phyloP scores from a whole-genome alignment of 2,888 invertebrate genomes.

The Anthophora plumipes region DNA sequence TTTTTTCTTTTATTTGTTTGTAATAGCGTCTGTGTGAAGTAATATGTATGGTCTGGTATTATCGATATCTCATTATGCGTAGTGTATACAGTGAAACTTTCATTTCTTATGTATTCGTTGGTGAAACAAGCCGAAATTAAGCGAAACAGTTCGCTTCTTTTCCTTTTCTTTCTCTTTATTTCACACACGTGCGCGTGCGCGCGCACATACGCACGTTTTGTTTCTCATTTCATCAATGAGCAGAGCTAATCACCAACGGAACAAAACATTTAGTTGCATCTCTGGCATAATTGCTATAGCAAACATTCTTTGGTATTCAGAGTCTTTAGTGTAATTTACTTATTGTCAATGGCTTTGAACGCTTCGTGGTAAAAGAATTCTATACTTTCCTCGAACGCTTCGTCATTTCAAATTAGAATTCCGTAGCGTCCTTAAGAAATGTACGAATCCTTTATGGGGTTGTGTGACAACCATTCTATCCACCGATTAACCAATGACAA shows the following conservation, averaged over 20 bases:
- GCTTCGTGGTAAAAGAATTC: slow-evolving; percentile 14
- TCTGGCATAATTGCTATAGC: not conserved
- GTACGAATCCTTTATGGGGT: slow-evolving; percentile 38
- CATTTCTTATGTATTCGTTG: not conserved
- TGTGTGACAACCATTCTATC: not conserved
- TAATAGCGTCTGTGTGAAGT: not conserved
- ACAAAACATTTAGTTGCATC: not conserved
- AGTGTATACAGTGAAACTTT: slow-evolving; percentile 3
- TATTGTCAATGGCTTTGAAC: slow-evolving; percentile 3
- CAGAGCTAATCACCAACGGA: not conserved
- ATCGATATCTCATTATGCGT: not conserved
- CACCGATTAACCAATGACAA: not conserved
- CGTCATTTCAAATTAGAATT: slow-evolving; percentile 4
- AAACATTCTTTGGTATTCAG: not conserved
- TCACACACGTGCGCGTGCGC: too few species aligned
- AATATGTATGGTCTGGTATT: slow-evolving; percentile 29
- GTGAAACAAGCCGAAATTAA: not conserved
- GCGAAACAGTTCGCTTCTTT: not conserved
- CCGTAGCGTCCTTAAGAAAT: slow-evolving; percentile 60
- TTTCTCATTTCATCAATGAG: not conserved
- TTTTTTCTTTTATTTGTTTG: not conserved
- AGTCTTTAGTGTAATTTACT: slow-evolving; percentile 2
- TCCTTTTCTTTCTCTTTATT: not conserved
- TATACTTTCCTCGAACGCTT: not conserved
- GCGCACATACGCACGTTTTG: not conserved